A percentile compares a stretch with the other conserved stretches of the same genome.
Evolutionary conservation across 1,140 invertebrate species (phyloP).

Genomic region (Penaeus chinensis): DNA sequence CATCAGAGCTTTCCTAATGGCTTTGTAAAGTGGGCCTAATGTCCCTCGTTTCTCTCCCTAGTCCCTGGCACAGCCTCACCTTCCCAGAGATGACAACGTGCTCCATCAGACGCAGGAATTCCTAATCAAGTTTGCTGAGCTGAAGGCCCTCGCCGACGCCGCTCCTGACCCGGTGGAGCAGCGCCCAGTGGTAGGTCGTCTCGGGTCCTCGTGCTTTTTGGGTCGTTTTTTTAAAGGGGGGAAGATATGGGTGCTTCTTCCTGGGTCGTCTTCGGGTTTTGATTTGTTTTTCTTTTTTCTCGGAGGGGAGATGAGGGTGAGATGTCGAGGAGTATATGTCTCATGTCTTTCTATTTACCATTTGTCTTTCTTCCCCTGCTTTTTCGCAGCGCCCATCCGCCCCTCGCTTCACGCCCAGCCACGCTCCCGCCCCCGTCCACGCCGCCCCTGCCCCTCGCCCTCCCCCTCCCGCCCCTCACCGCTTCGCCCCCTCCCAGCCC

Average conservation of each 20-base stretch:
- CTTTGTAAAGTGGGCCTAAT: too few relatives aligned
- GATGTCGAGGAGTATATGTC: background rate
- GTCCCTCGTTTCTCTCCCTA: background rate
- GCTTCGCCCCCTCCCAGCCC: slow-evolving; percentile 13
- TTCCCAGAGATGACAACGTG: slow-evolving; percentile 57
- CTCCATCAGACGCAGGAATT: slow-evolving; percentile 53
- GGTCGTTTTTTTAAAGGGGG: too few relatives aligned
- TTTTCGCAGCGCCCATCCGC: background rate
- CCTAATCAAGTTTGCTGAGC: slow-evolving; percentile 57
- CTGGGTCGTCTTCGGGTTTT: too few relatives aligned
- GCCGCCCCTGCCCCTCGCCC: background rate
- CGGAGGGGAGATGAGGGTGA: too few relatives aligned
- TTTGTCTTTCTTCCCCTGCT: background rate
- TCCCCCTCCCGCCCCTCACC: background rate
- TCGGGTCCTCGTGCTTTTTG: background rate
- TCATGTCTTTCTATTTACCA: background rate
- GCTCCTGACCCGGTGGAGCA: slow-evolving; percentile 43
- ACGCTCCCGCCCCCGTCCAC: background rate
- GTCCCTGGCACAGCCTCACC: slow-evolving; percentile 54
- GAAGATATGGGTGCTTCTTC: too few relatives aligned
- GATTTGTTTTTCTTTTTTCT: too few relatives aligned
- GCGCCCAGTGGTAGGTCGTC: background rate
- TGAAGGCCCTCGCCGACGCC: slow-evolving; percentile 60
- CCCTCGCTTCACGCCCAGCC: slow-evolving; percentile 23
- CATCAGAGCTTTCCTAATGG: too few relatives aligned